These are phyloP conservation scores for Muraenolepis orangiensis DNA, from an alignment of 2,797 vertebrate species.

Conservation along the genomic window DNA sequence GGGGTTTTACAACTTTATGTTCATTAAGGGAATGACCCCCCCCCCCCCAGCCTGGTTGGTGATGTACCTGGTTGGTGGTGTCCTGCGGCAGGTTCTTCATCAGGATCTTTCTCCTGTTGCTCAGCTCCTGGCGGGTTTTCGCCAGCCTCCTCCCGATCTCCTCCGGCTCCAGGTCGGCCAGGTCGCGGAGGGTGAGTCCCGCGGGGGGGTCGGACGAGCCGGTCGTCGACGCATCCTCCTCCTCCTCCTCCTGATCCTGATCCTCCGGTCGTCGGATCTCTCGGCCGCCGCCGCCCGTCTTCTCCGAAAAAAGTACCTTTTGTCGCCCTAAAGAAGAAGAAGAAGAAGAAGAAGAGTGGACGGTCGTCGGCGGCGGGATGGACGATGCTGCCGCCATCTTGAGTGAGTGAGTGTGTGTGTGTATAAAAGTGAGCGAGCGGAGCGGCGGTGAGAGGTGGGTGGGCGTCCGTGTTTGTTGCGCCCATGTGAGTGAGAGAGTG, in stretches of 20 bases:
- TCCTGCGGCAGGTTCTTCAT: constrained; percentile 91
- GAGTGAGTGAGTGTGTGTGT: constrained; percentile 49
- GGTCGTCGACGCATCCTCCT: constrained; percentile 25
- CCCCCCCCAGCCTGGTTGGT: too few relatives aligned
- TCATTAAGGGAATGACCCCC: too few relatives aligned
- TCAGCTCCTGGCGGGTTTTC: constrained; percentile 85
- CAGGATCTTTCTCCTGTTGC: constrained; percentile 94
- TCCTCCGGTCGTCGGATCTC: constrained; percentile 72
- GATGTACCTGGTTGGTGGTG: constrained; percentile 92
- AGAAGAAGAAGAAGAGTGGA: too few relatives aligned
- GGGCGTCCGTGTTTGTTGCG: not conserved
- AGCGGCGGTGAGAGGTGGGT: constrained; percentile 35
- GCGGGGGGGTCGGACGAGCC: constrained; percentile 29
- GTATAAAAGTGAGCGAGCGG: constrained; percentile 55
- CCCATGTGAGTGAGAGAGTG: constrained; percentile 8
- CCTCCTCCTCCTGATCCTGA: not conserved
- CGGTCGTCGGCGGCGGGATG: constrained; percentile 76
- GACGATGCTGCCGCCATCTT: constrained; percentile 84
- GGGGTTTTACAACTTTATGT: too few relatives aligned
- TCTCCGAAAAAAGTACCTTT: constrained; percentile 65
- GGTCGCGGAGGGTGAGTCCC: constrained; percentile 65
- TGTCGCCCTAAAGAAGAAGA: constrained; percentile 66
- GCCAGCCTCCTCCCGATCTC: constrained; percentile 83
- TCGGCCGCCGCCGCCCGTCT: constrained; percentile 63
- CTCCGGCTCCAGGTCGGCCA: constrained; percentile 75